Conservation (phyloP, 2,888 invertebrate species). For the Archaeoteleia sp. region DNA sequence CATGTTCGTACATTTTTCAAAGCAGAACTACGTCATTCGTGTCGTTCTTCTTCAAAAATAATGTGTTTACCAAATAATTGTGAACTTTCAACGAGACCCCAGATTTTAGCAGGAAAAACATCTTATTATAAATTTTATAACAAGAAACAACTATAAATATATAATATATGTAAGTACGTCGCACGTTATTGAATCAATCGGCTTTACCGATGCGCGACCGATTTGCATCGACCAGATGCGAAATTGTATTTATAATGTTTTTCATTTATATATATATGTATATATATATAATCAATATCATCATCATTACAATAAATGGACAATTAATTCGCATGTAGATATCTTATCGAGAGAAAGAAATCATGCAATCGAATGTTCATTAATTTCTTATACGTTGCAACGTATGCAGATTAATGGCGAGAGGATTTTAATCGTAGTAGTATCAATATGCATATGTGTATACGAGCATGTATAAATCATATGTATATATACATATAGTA, state of each 20-base stretch:
- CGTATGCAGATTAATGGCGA: slow-evolving; percentile 50
- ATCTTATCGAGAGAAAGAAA: slow-evolving; percentile 58
- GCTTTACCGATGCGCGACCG: slow-evolving; percentile 33
- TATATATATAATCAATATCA: slow-evolving; percentile 51
- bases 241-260: slow-evolving; percentile 54
- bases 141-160: slow-evolving; percentile 63
- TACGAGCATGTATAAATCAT: slow-evolving; percentile 31
- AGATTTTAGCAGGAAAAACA: slow-evolving; percentile 59
- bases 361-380: slow-evolving; percentile 51
- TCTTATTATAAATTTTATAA: slow-evolving; percentile 58
- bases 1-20: no score
- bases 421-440: slow-evolving; percentile 51
- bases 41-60: no score
- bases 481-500: slow-evolving; percentile 11
- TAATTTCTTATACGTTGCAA: slow-evolving; percentile 45
- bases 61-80: no score
- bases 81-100: slow-evolving; percentile 65
- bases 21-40: no score
- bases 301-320: slow-evolving; percentile 46
- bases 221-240: slow-evolving; percentile 48
- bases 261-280: slow-evolving; percentile 51
- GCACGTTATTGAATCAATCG: slow-evolving; percentile 28
- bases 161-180: slow-evolving; percentile 53
- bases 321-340: slow-evolving; percentile 51
- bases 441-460: slow-evolving; percentile 46